phyloP scores from a whole-genome alignment of 2,797 vertebrate species.

The Lagocephalus sceleratus region DNA sequence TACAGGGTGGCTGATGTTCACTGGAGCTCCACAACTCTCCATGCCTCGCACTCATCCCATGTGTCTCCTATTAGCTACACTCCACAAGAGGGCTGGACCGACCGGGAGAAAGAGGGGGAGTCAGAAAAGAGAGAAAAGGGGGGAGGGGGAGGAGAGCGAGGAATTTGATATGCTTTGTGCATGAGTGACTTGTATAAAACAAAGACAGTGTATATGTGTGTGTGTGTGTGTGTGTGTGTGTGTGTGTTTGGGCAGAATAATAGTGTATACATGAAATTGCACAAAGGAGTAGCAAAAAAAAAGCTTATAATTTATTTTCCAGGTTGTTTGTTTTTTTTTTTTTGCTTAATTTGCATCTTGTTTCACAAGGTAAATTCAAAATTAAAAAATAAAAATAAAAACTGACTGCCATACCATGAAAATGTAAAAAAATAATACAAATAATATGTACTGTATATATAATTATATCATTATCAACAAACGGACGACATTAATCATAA shows the following conservation, averaged over 20 bases:
- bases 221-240: slow-evolving; percentile 46
- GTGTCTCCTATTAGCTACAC: slow-evolving; percentile 67
- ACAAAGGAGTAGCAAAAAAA: slow-evolving; percentile 66
- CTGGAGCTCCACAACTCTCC: slow-evolving; percentile 70
- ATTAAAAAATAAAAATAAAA: slow-evolving; percentile 73
- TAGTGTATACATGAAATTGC: slow-evolving; percentile 30
- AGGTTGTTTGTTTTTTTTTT: slow-evolving; percentile 72
- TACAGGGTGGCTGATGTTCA: slow-evolving; percentile 68
- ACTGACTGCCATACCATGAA: slow-evolving; percentile 82
- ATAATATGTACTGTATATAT: slow-evolving; percentile 85
- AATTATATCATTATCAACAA: slow-evolving; percentile 85
- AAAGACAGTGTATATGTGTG: slow-evolving; percentile 58
- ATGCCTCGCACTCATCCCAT: slow-evolving; percentile 75
- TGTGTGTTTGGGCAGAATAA: not conserved
- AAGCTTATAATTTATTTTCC: slow-evolving; percentile 83
- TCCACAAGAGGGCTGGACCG: slow-evolving; percentile 51
- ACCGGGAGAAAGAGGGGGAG: slow-evolving; percentile 27
- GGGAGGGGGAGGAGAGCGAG: slow-evolving; percentile 41
- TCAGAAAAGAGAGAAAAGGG: slow-evolving; percentile 19
- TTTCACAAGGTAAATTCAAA: slow-evolving; percentile 80
- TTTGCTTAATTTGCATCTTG: slow-evolving; percentile 79
- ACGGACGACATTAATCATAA: slow-evolving; percentile 81
- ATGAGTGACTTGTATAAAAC: slow-evolving; percentile 76
- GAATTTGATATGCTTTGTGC: slow-evolving; percentile 79
- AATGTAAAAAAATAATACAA: slow-evolving; percentile 88